These are phyloP conservation scores for Brachypteracias leptosomus DNA, from an alignment of 2,113 vertebrate genomes.

Conservation along the genomic window DNA sequence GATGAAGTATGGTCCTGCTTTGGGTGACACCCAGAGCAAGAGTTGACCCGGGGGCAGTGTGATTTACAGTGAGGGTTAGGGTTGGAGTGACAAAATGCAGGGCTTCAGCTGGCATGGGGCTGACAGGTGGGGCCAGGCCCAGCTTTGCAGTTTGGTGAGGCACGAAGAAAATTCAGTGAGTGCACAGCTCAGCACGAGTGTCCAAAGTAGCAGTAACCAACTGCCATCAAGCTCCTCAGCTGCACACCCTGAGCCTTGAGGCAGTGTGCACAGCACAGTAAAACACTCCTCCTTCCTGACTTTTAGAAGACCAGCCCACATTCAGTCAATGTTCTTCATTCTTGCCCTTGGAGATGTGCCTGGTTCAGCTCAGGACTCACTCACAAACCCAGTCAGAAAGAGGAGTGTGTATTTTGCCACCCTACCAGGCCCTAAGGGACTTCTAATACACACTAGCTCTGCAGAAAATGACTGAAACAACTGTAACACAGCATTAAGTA, in stretches of 20 bases:
- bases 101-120: neutral
- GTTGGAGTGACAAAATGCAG: neutral
- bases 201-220: neutral
- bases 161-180: neutral
- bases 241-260: neutral
- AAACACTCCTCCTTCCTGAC: neutral
- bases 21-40: neutral
- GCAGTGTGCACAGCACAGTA: neutral
- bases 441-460: neutral
- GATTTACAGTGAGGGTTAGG: neutral
- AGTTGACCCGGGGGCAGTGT: neutral
- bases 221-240: neutral
- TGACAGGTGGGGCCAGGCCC: neutral
- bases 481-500: neutral
- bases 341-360: neutral
- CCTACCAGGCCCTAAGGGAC: neutral
- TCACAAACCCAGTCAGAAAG: neutral
- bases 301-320: neutral
- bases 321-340: neutral
- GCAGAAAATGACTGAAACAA: neutral
- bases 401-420: neutral
- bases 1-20: neutral
- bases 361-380: neutral
- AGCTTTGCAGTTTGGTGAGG: neutral
- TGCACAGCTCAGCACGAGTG: neutral